Evolutionary conservation across 1,140 invertebrate genomes (phyloP), one percentile per base, ranked within the genome.

Genomic region (Aphidius gifuensis): DNA sequence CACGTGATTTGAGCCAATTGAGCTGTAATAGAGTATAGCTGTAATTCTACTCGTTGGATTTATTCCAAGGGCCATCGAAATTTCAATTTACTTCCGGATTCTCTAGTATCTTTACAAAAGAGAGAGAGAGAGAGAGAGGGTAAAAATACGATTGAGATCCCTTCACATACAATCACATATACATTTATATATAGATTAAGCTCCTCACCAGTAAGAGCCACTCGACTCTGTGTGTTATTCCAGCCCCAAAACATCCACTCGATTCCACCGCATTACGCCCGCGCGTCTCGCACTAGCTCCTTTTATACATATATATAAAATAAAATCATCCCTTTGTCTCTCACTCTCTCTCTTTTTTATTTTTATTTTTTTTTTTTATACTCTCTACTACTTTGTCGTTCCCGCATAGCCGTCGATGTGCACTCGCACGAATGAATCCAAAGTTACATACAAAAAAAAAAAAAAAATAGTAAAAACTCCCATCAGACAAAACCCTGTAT

Each of bases 211-310:
- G 56, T 51, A 49, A 47, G 21, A 64, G 44, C 62, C 44, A 65
- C 64, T 65, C 64, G 64, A 65, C 59, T 65, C 32, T n/a, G 32
- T 46, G 47, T 42, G 16, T 60, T 57, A 50, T 48, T 53, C n/a
- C 57, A 32, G 23, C 23, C 23, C 23, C 44, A 51, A 58, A 55
- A 53, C 64, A 64, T 60, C 64, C 71, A 72, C 71, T 75, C 68
- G 67, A 74, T 76, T 76, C 72, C 72, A 61, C 66, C 64, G 70
- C 72, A 76, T 76, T 76, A 76, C 68, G 68, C 67, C 66, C 69
- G 66, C 65, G 57, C 48, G 9, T 53, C 51, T 23, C 32, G 5
- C 6, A 23, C n/a, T 23, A 32, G 51, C 61, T 58, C 61, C 50
- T 50, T 60, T 60, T 46, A 16, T 51, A 38, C 59, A 42, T 51